Evolutionary conservation across 1,140 invertebrate species (phyloP).

Genomic region (Sminthurides bifidus): DNA sequence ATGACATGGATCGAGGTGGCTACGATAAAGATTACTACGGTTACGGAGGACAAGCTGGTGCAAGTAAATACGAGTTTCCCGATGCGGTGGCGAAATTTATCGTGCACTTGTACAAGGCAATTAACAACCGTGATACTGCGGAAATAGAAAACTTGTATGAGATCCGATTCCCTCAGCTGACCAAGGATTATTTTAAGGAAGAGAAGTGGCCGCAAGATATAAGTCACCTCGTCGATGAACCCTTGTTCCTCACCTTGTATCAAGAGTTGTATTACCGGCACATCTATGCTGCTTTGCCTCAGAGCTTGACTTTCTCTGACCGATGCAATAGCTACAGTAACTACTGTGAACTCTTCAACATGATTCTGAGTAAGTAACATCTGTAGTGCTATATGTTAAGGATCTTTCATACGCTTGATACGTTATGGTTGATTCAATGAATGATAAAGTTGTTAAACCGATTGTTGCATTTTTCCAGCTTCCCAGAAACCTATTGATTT

Average conservation of each 20-base stretch:
- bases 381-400: background rate
- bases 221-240: slow-evolving; percentile 25
- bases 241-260: slow-evolving; percentile 78
- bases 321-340: slow-evolving; percentile 93
- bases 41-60: background rate
- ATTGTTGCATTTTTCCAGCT: slow-evolving; percentile 38
- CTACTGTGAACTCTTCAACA: slow-evolving; percentile 96
- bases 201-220: slow-evolving; percentile 30
- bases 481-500: slow-evolving; percentile 77
- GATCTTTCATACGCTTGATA: background rate
- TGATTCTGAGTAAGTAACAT: slow-evolving; percentile 65
- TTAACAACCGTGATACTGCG: slow-evolving; percentile 26
- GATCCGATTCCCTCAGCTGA: slow-evolving; percentile 27
- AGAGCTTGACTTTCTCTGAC: slow-evolving; percentile 77
- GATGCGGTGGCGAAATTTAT: slow-evolving; percentile 31
- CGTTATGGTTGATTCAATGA: too few species aligned
- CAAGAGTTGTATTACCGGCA: slow-evolving; percentile 96
- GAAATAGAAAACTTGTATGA: slow-evolving; percentile 32
- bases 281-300: slow-evolving; percentile 79
- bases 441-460: slow-evolving; percentile 1
- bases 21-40: slow-evolving; percentile 13
- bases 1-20: too few species aligned
- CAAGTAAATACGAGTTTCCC: slow-evolving; percentile 18
- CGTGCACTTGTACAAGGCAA: slow-evolving; percentile 29
- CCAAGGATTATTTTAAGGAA: slow-evolving; percentile 31